phyloP scores from a whole-genome alignment of 2,113 vertebrate species.

The Hippotragus niger region DNA sequence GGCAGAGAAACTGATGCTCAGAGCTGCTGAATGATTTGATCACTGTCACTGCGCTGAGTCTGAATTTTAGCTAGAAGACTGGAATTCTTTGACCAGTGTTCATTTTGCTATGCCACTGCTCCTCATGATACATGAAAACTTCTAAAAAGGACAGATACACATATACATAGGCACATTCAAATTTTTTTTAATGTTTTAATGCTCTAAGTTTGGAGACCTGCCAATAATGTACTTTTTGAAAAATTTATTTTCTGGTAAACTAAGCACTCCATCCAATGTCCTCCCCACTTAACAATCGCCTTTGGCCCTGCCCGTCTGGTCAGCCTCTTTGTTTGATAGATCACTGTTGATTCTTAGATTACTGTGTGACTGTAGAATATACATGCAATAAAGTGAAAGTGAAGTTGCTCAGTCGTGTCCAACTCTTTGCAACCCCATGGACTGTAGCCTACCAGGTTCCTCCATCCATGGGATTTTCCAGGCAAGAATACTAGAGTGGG shows the following conservation, averaged over 20 bases:
- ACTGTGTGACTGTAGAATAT: not conserved
- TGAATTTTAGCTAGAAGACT: not conserved
- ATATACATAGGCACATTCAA: not conserved
- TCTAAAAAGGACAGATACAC: not conserved
- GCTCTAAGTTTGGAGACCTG: not conserved
- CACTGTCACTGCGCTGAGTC: too few relatives aligned
- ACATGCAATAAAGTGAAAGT: not conserved
- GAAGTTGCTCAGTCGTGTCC: not conserved
- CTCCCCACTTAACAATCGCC: not conserved
- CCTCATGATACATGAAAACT: not conserved
- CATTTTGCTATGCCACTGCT: not conserved
- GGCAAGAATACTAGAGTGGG: not conserved
- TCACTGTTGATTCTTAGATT: not conserved
- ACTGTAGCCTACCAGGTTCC: not conserved
- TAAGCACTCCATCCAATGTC: not conserved
- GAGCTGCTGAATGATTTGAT: not conserved
- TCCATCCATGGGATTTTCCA: not conserved
- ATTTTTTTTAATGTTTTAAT: not conserved
- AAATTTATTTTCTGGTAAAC: not conserved
- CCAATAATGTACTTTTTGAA: not conserved
- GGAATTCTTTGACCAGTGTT: not conserved
- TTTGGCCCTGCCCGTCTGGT: not conserved
- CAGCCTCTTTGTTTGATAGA: not conserved
- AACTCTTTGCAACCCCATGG: not conserved
- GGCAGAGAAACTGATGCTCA: not conserved